Base-by-base conservation (phyloP, 2,113 vertebrate species). In the Atrichornis clamosus region DNA sequence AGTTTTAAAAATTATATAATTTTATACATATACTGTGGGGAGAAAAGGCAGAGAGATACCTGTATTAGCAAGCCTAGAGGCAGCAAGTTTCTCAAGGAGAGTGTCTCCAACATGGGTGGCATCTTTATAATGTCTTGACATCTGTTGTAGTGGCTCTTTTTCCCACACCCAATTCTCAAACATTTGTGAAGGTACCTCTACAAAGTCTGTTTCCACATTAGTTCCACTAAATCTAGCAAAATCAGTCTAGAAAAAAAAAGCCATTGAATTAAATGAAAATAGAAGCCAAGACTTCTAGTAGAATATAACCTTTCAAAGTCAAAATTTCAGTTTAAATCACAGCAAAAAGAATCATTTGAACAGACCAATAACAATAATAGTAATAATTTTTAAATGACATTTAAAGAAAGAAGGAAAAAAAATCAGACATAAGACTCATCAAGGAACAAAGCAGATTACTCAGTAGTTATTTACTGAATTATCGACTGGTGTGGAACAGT, bases 121-220 rank as follows among this genome's bases (percentile, higher is more conserved):
- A 41, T 99, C 98, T 95, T 97, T 98, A 96, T 99, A 99, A 97
- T 99, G 99, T 64, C 97, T 97, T 28, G 99, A 99, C 98, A 99
- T 98, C 92, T 98, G 98, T 73, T 97, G 98, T 26, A 99, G 98
- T 11, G 99, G 98, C 91, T 99, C 98, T 80, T 98, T 98, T 94
- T 99, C 99, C 99, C 99, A 99, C 14, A 99, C 99, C 99, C 99
- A 99, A 92, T 99, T 99, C 96, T 99, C 99, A 83, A 99, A 98
- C 99, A 99, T 98, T 97, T 99, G 99, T 58, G 99, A 99, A 9
- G 99, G 99, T 30, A 99, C 99, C 91, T 99, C 99, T 94, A 99
- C 99, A 88, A 99, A 99, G 93, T 99, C 99, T 1, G 98, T 99
- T 98, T 99, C 99, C 92, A 99, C 99, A 92, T 98, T 98, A 67